Percentiles rank a stretch among this genome's conserved stretches.
Conservation (phyloP, 2,113 vertebrate genomes). For the Myotis lucifugus region DNA sequence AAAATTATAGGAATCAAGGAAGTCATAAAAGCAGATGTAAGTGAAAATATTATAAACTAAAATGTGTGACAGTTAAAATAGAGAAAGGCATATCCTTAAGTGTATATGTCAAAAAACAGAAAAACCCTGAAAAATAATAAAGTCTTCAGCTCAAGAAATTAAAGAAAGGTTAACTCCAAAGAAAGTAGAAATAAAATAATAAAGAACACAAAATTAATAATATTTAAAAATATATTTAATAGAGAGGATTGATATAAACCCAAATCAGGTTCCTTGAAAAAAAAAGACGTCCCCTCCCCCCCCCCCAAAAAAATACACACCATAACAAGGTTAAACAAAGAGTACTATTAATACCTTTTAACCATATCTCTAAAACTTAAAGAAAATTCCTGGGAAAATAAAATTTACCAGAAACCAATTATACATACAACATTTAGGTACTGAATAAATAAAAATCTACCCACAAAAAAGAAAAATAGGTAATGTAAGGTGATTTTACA, state of each 20-base stretch:
- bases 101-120: not conserved
- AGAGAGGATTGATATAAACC: not conserved
- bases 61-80: not conserved
- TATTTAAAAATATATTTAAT: not conserved
- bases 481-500: conserved; percentile 25
- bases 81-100: not conserved
- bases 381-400: conserved; percentile 47
- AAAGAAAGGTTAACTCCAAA: not conserved
- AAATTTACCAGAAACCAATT: not conserved
- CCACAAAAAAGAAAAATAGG: not conserved
- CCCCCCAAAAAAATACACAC: not conserved
- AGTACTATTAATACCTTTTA: not conserved
- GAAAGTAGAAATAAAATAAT: not conserved
- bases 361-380: conserved; percentile 1
- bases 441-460: not conserved
- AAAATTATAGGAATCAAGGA: not conserved
- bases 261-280: not conserved
- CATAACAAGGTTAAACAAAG: not conserved
- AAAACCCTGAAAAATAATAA: not conserved
- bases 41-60: not conserved
- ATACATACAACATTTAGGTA: not conserved
- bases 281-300: not conserved
- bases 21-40: not conserved
- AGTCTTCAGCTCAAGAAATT: not conserved
- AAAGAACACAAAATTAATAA: not conserved